phyloP scores from a whole-genome alignment of 1,140 invertebrate genomes.

The Papilio aristodemus region DNA sequence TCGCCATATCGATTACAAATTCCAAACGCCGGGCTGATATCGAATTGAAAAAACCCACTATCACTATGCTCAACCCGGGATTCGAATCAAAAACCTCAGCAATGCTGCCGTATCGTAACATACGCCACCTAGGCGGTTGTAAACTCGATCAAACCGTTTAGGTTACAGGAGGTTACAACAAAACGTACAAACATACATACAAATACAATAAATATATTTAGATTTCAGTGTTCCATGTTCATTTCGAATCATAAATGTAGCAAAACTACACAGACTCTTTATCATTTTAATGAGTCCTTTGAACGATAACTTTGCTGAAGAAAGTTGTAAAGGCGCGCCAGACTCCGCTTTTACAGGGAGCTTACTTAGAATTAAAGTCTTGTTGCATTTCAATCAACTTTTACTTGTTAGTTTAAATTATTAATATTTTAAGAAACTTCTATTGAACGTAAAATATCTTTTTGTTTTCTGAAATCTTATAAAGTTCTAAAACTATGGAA shows the following conservation, averaged over 20 bases:
- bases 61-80: too few relatives aligned
- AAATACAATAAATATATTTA: neutral
- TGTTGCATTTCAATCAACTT: neutral
- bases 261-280: neutral
- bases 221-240: neutral
- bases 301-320: constrained; percentile 6
- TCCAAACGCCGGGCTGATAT: too few relatives aligned
- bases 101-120: too few relatives aligned
- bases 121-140: too few relatives aligned
- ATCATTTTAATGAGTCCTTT: constrained; percentile 18
- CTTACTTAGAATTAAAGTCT: constrained; percentile 5
- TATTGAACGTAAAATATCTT: neutral
- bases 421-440: neutral
- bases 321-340: constrained; percentile 8
- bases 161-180: too few relatives aligned
- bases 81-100: too few relatives aligned
- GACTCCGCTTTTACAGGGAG: neutral
- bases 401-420: neutral
- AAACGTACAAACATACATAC: neutral
- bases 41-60: too few relatives aligned
- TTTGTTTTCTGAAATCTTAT: neutral
- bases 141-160: too few relatives aligned
- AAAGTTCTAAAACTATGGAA: too few relatives aligned
- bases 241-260: neutral
- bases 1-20: too few relatives aligned